phyloP scores from a whole-genome alignment of 2,888 invertebrate genomes.

The Suillia variegata region DNA sequence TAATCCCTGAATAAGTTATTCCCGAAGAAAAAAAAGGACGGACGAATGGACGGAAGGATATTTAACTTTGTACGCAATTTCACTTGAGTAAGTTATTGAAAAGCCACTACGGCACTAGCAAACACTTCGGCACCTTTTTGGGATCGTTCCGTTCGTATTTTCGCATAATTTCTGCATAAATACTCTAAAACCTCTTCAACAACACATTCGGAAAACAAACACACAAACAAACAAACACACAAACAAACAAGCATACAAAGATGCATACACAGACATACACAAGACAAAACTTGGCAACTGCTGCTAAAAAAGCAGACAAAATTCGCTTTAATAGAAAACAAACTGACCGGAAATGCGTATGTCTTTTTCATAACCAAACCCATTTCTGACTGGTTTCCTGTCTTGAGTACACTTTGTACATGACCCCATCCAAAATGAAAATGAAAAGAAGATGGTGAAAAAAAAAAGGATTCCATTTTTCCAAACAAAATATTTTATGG shows the following conservation, averaged over 20 bases:
- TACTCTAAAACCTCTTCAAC: no score
- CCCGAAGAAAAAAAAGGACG: no score
- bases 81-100: neutral
- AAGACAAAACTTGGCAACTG: neutral
- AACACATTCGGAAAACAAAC: no score
- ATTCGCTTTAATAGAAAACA: slow-evolving; percentile 23
- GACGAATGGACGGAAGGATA: neutral
- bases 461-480: slow-evolving; percentile 8
- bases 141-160: no score
- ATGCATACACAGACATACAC: neutral
- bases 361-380: neutral
- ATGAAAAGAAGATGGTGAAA: no score
- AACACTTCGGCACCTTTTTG: no score
- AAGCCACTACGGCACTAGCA: neutral
- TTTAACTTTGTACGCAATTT: neutral
- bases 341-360: slow-evolving; percentile 27
- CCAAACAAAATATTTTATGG: neutral
- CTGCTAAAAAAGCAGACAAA: neutral
- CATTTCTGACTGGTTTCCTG: neutral
- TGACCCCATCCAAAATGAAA: no score
- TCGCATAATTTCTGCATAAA: no score
- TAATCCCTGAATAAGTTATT: slow-evolving; percentile 41
- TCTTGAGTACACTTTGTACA: neutral
- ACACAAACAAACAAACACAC: neutral
- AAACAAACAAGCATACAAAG: neutral